phyloP scores from a whole-genome alignment of 2,113 vertebrate species.

The Condylura cristata region DNA sequence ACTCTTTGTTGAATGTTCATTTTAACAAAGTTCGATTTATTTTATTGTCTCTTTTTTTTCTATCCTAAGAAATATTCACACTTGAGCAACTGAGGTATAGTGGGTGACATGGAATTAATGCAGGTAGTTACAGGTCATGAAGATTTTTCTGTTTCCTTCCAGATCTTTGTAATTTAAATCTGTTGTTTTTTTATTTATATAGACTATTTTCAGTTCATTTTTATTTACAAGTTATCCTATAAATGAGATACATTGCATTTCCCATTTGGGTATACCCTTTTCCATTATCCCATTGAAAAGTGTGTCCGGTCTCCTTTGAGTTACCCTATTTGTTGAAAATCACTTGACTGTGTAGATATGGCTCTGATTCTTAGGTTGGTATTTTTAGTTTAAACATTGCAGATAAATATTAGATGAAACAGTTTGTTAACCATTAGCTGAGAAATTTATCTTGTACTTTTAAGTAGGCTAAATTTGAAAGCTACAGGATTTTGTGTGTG shows the following conservation, averaged over 20 bases:
- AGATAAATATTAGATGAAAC: background rate
- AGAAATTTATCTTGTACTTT: slow-evolving; percentile 14
- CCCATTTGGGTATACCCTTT: background rate
- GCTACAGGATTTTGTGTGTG: too few species aligned
- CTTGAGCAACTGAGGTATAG: background rate
- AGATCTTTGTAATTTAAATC: background rate
- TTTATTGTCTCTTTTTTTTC: background rate
- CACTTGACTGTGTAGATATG: background rate
- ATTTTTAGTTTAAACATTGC: slow-evolving; percentile 10
- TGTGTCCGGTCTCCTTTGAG: background rate
- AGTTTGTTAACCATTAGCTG: background rate
- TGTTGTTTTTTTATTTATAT: background rate
- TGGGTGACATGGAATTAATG: too few species aligned
- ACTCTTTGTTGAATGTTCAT: slow-evolving; percentile 23
- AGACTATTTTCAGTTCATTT: background rate
- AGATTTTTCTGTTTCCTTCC: background rate
- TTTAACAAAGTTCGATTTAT: background rate
- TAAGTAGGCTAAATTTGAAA: background rate
- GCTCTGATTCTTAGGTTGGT: background rate
- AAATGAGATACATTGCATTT: background rate
- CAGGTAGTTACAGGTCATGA: background rate
- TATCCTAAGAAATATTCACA: background rate
- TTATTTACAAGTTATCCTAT: background rate
- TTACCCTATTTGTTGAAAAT: background rate
- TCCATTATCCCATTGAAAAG: background rate